A percentile compares a stretch with the other conserved stretches of the same genome.
Conservation (phyloP, 2,113 vertebrate genomes). For the Solea senegalensis region DNA sequence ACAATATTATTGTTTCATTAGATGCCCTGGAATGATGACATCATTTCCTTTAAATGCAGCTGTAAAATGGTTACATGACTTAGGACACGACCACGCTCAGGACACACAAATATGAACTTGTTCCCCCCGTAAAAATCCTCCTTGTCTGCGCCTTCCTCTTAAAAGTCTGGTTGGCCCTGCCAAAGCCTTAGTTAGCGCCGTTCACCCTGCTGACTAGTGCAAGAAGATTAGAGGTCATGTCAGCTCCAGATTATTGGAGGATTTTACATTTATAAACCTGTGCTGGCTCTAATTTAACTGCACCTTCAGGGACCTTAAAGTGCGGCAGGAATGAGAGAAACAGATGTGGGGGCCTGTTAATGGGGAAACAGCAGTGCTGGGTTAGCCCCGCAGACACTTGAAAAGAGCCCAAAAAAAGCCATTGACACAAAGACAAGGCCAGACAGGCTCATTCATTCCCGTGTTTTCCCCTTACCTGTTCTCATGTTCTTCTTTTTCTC, state of each 20-base stretch:
- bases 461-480: slow-evolving; percentile 6
- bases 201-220: slow-evolving; percentile 52
- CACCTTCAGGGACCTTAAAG: slow-evolving; percentile 82
- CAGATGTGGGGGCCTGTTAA: slow-evolving; percentile 79
- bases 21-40: neutral
- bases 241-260: slow-evolving; percentile 79
- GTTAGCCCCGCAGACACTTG: slow-evolving; percentile 40
- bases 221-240: slow-evolving; percentile 78
- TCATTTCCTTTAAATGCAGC: neutral
- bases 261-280: slow-evolving; percentile 83
- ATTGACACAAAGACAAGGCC: slow-evolving; percentile 60
- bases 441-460: slow-evolving; percentile 38
- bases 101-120: slow-evolving; percentile 36
- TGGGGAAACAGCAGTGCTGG: slow-evolving; percentile 61
- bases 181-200: slow-evolving; percentile 45
- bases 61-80: slow-evolving; percentile 25
- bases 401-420: slow-evolving; percentile 45
- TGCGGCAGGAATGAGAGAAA: slow-evolving; percentile 74
- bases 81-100: neutral
- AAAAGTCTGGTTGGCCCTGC: slow-evolving; percentile 50
- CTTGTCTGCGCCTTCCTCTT: slow-evolving; percentile 47
- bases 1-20: neutral
- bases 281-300: slow-evolving; percentile 81
- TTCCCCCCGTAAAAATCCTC: slow-evolving; percentile 44
- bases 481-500: slow-evolving; percentile 5